phyloP scores from a whole-genome alignment of 2,797 vertebrate genomes.

The Trachurus trachurus region DNA sequence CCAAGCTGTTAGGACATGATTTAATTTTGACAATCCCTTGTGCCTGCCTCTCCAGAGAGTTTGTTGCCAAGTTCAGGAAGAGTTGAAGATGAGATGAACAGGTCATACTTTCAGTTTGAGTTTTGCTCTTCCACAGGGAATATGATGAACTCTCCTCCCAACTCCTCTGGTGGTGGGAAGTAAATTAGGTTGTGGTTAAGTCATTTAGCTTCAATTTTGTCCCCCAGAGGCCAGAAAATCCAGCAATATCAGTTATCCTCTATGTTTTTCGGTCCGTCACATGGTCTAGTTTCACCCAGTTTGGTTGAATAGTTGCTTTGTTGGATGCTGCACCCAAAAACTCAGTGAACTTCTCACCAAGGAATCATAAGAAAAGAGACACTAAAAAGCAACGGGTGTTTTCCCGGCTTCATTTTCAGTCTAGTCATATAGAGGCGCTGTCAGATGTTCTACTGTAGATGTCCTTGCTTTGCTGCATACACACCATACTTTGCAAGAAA shows the following conservation, averaged over 20 bases:
- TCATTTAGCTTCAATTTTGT: constrained; percentile 23
- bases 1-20: constrained; percentile 57
- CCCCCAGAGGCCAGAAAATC: neutral
- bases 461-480: neutral
- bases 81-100: constrained; percentile 48
- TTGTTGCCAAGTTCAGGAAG: constrained; percentile 58
- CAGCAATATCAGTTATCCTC: constrained; percentile 19
- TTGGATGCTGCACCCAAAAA: constrained; percentile 34
- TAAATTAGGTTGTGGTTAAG: constrained; percentile 30
- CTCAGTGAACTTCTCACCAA: neutral
- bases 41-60: constrained; percentile 38
- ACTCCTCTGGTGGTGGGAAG: constrained; percentile 29
- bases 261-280: constrained; percentile 44
- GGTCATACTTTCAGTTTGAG: constrained; percentile 39
- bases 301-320: constrained; percentile 47
- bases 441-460: constrained; percentile 32
- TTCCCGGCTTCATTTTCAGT: constrained; percentile 6
- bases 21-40: constrained; percentile 54
- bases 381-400: neutral
- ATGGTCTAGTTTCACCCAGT: constrained; percentile 38
- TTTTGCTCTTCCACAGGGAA: constrained; percentile 32
- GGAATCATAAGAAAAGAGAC: neutral
- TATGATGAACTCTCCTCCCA: constrained; percentile 17
- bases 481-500: neutral
- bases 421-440: neutral